Conservation (phyloP, 2,797 vertebrate genomes). For the Propithecus perrieri region DNA sequence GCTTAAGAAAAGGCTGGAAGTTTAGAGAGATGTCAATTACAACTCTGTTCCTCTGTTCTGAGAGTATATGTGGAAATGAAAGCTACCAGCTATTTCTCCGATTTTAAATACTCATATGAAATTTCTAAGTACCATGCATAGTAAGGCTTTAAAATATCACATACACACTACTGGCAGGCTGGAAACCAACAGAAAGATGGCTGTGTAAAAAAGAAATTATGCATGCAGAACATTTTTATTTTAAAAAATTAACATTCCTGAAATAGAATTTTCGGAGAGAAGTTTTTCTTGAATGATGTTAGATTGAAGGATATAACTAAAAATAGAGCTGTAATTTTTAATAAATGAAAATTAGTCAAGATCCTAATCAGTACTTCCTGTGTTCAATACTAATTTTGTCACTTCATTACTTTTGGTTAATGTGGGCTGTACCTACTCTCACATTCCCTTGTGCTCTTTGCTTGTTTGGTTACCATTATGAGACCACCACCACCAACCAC, state of each 20-base stretch:
- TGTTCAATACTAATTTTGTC: conserved; percentile 35
- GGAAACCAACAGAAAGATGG: conserved; percentile 32
- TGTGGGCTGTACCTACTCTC: not conserved
- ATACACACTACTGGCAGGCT: conserved; percentile 12
- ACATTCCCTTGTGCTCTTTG: not conserved
- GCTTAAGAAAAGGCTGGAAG: not conserved
- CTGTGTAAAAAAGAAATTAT: conserved; percentile 59
- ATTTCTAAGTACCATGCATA: conserved; percentile 17
- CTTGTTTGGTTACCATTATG: not conserved
- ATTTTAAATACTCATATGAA: not conserved
- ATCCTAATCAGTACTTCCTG: conserved; percentile 53
- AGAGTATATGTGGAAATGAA: conserved; percentile 17
- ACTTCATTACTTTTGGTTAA: not conserved
- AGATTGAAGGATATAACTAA: conserved; percentile 67
- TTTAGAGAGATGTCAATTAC: conserved; percentile 30
- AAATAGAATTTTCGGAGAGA: conserved; percentile 71
- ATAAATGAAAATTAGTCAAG: conserved; percentile 73
- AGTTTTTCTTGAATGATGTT: conserved; percentile 75
- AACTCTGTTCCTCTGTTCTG: not conserved
- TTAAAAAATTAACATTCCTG: conserved; percentile 44
- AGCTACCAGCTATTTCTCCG: conserved; percentile 25
- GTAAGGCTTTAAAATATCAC: conserved; percentile 53
- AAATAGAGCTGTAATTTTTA: conserved; percentile 73
- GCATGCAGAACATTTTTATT: conserved; percentile 55
- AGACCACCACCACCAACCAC: not conserved